Base-by-base conservation (phyloP, 2,113 vertebrate genomes). In the Perca fluviatilis region DNA sequence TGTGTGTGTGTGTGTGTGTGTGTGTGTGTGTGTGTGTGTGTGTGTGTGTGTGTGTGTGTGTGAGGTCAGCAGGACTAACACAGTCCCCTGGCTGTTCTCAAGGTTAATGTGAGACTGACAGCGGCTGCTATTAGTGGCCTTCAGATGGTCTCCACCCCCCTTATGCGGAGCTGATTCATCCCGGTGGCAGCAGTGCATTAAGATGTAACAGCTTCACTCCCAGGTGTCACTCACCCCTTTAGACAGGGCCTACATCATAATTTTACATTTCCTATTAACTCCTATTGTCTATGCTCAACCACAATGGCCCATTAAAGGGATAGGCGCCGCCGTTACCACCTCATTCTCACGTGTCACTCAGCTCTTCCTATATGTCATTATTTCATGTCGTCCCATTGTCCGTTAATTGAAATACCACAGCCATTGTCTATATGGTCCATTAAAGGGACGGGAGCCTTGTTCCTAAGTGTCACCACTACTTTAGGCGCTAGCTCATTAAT, bases 81-180 rank as follows among this genome's bases (percentile, higher is more conserved):
- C 84, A 84, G 85, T 93, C 91, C 89, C 86, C 87, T 88, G 88
- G 89, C 87, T 90, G 75, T 86, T 89, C 88, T 93, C 92, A 94
- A 94, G 92, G 93, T 94, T 94, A 94, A 94, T 93, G 92, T 77
- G 76, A 76, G 87, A 84, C 87, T 88, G 93, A 90, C 91, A 92
- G 86, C 66, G 67, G 77, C 87, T 76, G 83, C 92, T 74, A 85
- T 94, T 92, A 91, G 91, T 49, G 78, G 80, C 87, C 89, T 91
- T 92, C 83, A 75, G 86, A 91, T 90, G 77, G 61, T 79, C 82
- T 71, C 83, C 86, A n/a, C 70, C 86, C 83, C 79, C 81, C 60
- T 57, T 77, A 82, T 68, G 72, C 19, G 75, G 73, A 79, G 76
- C 86, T 83, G 92, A 91, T 93, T 91, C 88, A 88, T 92, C 87